Percentiles rank a stretch among this genome's conserved stretches.
phyloP scores from a whole-genome alignment of 92 coral and sea anemone species.

The Ricordea florida region DNA sequence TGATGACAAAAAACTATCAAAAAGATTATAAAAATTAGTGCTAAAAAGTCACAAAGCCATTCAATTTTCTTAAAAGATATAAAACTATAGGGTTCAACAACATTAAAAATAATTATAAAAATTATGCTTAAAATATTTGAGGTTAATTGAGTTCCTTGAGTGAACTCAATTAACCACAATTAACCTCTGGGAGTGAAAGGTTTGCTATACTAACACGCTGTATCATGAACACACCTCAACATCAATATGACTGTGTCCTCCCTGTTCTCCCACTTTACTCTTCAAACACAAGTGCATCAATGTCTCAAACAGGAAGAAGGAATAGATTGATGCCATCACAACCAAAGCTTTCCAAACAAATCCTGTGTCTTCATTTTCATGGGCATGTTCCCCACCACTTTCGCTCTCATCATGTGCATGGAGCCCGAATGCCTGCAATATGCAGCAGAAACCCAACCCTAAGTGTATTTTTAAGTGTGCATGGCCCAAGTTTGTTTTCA shows the following conservation, averaged over 20 bases:
- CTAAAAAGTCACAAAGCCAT: no score
- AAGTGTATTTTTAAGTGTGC: no score
- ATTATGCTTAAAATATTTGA: no score
- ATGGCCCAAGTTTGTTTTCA: no score
- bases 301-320: slow-evolving; percentile 89
- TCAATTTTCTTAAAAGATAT: no score
- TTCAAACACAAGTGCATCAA: slow-evolving; percentile 83
- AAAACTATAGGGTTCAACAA: no score
- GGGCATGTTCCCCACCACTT: slow-evolving; percentile 34
- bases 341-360: slow-evolving; percentile 78
- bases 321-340: slow-evolving; percentile 73
- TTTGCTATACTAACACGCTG: not conserved
- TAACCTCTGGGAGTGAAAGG: not conserved
- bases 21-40: no score
- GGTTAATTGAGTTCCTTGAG: no score
- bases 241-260: slow-evolving; percentile 69
- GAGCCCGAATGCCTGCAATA: slow-evolving; percentile 79
- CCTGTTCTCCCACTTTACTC: slow-evolving; percentile 49
- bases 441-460: no score
- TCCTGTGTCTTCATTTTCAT: slow-evolving; percentile 12
- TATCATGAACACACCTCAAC: slow-evolving; percentile 50
- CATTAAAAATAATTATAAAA: no score
- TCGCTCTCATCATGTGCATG: slow-evolving; percentile 60
- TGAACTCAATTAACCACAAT: not conserved
- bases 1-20: no score